Evolutionary conservation across 2,888 invertebrate genomes (phyloP).

Genomic region (Aromia moschata): DNA sequence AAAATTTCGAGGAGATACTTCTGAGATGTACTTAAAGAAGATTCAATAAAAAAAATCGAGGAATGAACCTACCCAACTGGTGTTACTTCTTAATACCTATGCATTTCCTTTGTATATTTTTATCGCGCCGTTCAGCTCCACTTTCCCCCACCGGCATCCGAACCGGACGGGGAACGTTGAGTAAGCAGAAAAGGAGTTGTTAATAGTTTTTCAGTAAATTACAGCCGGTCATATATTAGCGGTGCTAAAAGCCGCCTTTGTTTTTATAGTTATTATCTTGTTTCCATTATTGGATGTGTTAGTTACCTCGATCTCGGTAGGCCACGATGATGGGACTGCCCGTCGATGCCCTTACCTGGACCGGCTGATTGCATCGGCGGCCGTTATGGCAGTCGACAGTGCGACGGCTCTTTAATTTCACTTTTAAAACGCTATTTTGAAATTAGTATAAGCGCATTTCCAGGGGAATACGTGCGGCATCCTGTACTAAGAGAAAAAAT

Average conservation of each 20-base stretch:
- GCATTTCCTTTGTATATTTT: too few relatives aligned
- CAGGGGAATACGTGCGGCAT: constrained; percentile 31
- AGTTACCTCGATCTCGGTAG: constrained; percentile 52
- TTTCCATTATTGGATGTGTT: constrained; percentile 57
- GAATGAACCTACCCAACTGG: too few relatives aligned
- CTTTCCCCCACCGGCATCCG: constrained; percentile 22
- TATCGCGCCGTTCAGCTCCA: too few relatives aligned
- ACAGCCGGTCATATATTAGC: constrained; percentile 52
- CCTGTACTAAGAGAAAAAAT: constrained; percentile 29
- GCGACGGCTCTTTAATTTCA: constrained; percentile 31
- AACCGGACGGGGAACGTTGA: constrained; percentile 45
- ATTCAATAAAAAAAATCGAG: too few relatives aligned
- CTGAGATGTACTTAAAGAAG: too few relatives aligned
- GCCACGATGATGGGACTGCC: constrained; percentile 50
- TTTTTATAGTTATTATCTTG: constrained; percentile 58
- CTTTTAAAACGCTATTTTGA: constrained; percentile 36
- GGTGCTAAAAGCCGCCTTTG: constrained; percentile 55
- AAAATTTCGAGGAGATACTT: too few relatives aligned
- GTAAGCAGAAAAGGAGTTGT: constrained; percentile 54
- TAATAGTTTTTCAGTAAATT: constrained; percentile 54
- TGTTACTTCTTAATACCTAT: too few relatives aligned
- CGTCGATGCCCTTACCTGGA: constrained; percentile 38
- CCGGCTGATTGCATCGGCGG: constrained; percentile 32
- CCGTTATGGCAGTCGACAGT: constrained; percentile 30
- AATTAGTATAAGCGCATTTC: constrained; percentile 39